Evolutionary conservation across 1,140 invertebrate genomes (phyloP).

Genomic region (Solen grandis): DNA sequence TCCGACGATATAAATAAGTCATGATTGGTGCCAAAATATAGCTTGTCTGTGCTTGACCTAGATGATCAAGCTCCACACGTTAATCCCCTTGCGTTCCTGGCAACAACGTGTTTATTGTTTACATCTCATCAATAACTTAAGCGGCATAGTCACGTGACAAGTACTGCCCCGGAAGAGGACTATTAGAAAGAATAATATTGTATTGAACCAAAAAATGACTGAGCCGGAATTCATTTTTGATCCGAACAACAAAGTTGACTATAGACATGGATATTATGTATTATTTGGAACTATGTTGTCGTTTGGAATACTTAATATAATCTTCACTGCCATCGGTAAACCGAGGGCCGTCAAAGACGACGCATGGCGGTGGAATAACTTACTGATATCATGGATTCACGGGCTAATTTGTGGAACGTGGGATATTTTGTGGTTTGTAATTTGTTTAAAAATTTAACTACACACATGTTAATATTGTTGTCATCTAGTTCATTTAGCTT

Average conservation of each 20-base stretch:
- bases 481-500: no score
- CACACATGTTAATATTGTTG: no score
- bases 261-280: constrained; percentile 42
- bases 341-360: constrained; percentile 56
- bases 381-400: constrained; percentile 75
- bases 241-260: constrained; percentile 47
- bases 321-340: constrained; percentile 23
- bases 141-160: constrained; percentile 34
- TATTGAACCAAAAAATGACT: constrained; percentile 23
- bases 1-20: no score
- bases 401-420: constrained; percentile 67
- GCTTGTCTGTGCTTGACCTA: no score
- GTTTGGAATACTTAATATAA: constrained; percentile 16
- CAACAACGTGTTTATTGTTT: constrained; percentile 50
- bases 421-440: constrained; percentile 70
- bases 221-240: constrained; percentile 48
- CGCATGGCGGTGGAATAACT: constrained; percentile 73
- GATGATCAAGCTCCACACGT: no score
- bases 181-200: constrained; percentile 7
- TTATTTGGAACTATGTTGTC: constrained; percentile 23
- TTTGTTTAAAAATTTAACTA: no score
- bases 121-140: not conserved
- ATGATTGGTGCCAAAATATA: no score
- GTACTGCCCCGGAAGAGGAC: constrained; percentile 30
- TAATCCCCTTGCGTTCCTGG: constrained; percentile 35